phyloP scores from a whole-genome alignment of 2,888 invertebrate genomes.

The Drosophila nr. perissopoda region DNA sequence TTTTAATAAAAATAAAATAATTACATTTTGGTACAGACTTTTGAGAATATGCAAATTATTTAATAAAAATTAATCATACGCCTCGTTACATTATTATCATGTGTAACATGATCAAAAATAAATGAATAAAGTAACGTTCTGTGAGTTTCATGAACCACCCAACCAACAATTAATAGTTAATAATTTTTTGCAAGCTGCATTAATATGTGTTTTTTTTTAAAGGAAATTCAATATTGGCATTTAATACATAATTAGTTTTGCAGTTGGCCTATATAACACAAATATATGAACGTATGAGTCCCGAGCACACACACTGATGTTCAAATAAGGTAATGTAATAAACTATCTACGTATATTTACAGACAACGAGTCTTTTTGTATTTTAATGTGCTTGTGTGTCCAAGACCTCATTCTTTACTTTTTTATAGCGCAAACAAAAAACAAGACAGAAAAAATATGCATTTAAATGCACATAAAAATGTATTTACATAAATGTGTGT shows the following conservation, averaged over 20 bases:
- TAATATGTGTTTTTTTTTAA: conserved; percentile 40
- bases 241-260: conserved; percentile 59
- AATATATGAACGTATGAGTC: neutral
- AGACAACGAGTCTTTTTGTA: neutral
- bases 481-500: neutral
- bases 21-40: neutral
- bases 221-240: conserved; percentile 35
- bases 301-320: conserved; percentile 1
- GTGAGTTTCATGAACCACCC: conserved; percentile 27
- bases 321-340: conserved; percentile 49
- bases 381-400: neutral
- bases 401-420: neutral
- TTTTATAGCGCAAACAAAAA: neutral
- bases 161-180: conserved; percentile 48
- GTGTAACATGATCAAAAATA: neutral
- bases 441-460: neutral
- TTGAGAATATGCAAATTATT: conserved; percentile 12
- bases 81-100: conserved; percentile 15
- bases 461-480: neutral
- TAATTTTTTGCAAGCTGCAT: conserved; percentile 42
- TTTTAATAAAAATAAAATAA: conserved; percentile 1
- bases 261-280: conserved; percentile 11
- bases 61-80: conserved; percentile 20
- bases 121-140: neutral
- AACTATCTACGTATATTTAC: conserved; percentile 34